Evolutionary conservation across 2,888 invertebrate genomes (phyloP).

Genomic region (Lithophane leautieri): DNA sequence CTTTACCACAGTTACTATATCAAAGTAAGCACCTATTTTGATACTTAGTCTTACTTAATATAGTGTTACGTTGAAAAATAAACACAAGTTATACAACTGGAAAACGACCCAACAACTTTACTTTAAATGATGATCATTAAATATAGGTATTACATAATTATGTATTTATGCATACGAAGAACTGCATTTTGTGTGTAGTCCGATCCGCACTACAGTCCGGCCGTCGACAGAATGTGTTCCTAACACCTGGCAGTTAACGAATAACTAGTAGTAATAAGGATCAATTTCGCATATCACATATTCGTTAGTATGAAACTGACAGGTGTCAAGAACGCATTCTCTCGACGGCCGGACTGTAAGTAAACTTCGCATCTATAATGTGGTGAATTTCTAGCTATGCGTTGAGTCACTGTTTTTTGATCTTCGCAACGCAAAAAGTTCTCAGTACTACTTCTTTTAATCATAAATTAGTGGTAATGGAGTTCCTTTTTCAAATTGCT

Average conservation of each 20-base stretch:
- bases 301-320: no score
- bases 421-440: not conserved
- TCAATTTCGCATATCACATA: no score
- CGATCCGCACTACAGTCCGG: not conserved
- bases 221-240: no score
- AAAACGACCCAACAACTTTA: not conserved
- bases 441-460: conserved; percentile 13
- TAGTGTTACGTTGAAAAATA: conserved; percentile 5
- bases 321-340: no score
- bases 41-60: conserved; percentile 33
- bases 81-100: not conserved
- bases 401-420: conserved; percentile 23
- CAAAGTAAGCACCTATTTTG: conserved; percentile 41
- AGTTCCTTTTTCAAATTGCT: not conserved
- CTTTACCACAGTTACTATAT: conserved; percentile 30
- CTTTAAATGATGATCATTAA: not conserved
- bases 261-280: no score
- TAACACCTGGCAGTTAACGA: no score
- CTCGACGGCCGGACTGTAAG: no score
- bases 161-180: conserved; percentile 9
- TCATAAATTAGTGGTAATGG: not conserved
- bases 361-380: conserved; percentile 9
- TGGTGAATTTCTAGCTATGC: conserved; percentile 11
- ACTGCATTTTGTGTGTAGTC: conserved; percentile 2
- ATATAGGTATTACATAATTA: no score